phyloP scores from a whole-genome alignment of 2,113 vertebrate species.

The Vidua macroura region DNA sequence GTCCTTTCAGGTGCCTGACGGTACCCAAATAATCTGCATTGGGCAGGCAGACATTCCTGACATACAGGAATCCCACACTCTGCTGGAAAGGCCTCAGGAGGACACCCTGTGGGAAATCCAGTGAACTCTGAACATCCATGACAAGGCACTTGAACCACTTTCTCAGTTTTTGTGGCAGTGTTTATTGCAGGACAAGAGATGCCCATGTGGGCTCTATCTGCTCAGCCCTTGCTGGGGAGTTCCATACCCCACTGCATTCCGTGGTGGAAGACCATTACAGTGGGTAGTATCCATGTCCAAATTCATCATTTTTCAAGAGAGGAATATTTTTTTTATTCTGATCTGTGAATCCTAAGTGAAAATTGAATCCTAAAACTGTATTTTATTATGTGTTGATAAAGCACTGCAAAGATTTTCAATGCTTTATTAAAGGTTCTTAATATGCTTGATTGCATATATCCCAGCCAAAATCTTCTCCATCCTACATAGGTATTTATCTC shows the following conservation, averaged over 20 bases:
- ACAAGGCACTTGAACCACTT: neutral
- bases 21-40: neutral
- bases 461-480: constrained; percentile 41
- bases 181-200: neutral
- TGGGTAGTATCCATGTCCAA: neutral
- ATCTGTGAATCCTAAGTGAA: neutral
- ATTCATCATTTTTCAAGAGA: neutral
- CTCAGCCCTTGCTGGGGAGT: neutral
- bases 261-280: neutral
- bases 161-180: neutral
- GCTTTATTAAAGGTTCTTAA: constrained; percentile 50
- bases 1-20: neutral
- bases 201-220: no score
- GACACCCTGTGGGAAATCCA: rapidly evolving
- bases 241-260: neutral
- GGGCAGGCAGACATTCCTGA: neutral
- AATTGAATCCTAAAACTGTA: neutral
- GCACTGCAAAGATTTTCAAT: neutral
- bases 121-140: rapidly evolving
- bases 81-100: neutral
- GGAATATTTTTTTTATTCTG: neutral
- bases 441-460: constrained; percentile 34
- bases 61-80: neutral
- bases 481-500: constrained; percentile 60
- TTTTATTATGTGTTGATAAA: constrained; percentile 10